These are phyloP conservation scores for Triplophysa bombifrons DNA, from an alignment of 2,797 vertebrate species.

Conservation along the genomic window DNA sequence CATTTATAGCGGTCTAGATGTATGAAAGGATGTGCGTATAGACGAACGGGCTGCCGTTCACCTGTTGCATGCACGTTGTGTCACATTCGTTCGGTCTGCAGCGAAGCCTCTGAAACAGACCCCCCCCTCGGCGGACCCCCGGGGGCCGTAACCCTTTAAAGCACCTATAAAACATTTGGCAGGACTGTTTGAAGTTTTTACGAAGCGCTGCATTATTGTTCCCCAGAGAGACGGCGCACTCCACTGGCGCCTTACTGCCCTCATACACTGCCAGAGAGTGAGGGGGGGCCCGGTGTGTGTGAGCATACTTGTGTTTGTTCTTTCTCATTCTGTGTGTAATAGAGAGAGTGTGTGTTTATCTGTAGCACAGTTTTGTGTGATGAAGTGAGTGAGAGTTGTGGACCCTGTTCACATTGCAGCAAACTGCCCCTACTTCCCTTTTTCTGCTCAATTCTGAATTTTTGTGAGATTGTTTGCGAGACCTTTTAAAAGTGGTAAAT, in stretches of 20 bases:
- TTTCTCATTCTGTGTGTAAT: not conserved
- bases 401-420: too few relatives aligned
- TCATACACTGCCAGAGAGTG: slow-evolving; percentile 49
- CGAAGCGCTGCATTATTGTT: slow-evolving; percentile 87
- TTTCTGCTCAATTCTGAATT: not conserved
- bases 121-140: slow-evolving; percentile 63
- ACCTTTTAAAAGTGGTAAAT: not conserved
- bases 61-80: slow-evolving; percentile 47
- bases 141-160: slow-evolving; percentile 84
- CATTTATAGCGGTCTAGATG: slow-evolving; percentile 29
- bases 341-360: not conserved
- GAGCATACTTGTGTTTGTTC: not conserved
- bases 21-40: slow-evolving; percentile 2
- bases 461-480: not conserved
- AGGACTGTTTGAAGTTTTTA: slow-evolving; percentile 86
- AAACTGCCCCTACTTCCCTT: not conserved
- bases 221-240: slow-evolving; percentile 82
- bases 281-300: slow-evolving; percentile 12
- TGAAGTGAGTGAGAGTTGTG: not conserved
- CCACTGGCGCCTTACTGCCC: slow-evolving; percentile 78
- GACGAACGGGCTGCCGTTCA: slow-evolving; percentile 33
- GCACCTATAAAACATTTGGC: slow-evolving; percentile 86
- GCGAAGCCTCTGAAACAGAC: slow-evolving; percentile 27
- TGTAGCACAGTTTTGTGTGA: not conserved
- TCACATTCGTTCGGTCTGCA: slow-evolving; percentile 14